phyloP scores from a whole-genome alignment of 1,140 invertebrate genomes.

The Aphelinus certus region DNA sequence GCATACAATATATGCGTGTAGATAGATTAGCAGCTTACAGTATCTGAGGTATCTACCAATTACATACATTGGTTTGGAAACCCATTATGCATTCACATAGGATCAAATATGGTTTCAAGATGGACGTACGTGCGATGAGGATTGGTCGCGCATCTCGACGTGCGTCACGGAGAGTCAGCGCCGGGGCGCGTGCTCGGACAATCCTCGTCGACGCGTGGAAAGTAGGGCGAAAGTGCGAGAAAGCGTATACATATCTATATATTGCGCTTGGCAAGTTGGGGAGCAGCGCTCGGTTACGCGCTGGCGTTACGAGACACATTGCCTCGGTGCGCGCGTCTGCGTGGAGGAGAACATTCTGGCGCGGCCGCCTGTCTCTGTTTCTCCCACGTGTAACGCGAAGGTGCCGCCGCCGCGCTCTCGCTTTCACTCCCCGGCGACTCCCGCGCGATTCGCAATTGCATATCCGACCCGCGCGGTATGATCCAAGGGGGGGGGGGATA shows the following conservation, averaged over 20 bases:
- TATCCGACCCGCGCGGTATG: neutral
- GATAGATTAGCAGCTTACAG: no score
- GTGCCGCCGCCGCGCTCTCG: neutral
- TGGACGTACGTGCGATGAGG: no score
- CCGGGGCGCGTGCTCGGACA: no score
- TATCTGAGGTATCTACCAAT: no score
- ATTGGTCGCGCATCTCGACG: no score
- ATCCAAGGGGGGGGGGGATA: neutral
- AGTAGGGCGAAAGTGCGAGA: slow-evolving; percentile 51
- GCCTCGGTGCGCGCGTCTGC: neutral
- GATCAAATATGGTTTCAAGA: no score
- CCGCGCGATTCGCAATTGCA: slow-evolving; percentile 15
- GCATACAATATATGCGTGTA: no score
- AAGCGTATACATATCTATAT: slow-evolving; percentile 18
- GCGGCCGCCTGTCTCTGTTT: neutral
- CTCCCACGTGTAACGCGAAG: neutral
- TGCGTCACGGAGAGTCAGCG: no score
- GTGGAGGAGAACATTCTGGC: no score
- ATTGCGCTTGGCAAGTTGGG: neutral
- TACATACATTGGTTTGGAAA: no score
- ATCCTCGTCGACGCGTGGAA: slow-evolving; percentile 27
- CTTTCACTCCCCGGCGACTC: slow-evolving; percentile 25
- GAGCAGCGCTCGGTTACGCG: slow-evolving; percentile 23
- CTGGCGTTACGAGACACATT: neutral
- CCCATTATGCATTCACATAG: no score